phyloP scores from a whole-genome alignment of 2,113 vertebrate species.

The Ptilorrhoa leucosticta region DNA sequence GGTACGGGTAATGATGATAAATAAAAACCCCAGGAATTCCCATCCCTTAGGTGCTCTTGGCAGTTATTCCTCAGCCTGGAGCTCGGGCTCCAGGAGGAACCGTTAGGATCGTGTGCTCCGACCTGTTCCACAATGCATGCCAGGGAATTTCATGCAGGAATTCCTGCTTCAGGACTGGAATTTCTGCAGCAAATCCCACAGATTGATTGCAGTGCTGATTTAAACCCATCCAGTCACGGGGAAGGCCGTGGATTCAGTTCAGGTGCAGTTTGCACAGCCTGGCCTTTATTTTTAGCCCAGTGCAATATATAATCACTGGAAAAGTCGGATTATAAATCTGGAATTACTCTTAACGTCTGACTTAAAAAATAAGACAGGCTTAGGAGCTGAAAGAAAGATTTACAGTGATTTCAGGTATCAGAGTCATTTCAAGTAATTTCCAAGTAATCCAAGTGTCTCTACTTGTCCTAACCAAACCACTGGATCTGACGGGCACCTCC shows the following conservation, averaged over 20 bases:
- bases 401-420: fast-evolving
- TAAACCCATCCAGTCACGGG: neutral
- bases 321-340: neutral
- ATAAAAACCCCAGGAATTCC: neutral
- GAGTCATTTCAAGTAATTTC: neutral
- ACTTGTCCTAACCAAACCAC: neutral
- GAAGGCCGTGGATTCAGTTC: neutral
- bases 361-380: neutral
- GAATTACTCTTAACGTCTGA: neutral
- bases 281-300: neutral
- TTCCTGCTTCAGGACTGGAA: neutral
- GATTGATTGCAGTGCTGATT: neutral
- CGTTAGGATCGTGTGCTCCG: neutral
- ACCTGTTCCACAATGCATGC: conserved; percentile 24
- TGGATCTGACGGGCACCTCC: neutral
- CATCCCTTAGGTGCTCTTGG: neutral
- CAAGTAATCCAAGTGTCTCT: neutral
- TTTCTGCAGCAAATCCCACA: neutral
- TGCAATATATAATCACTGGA: neutral
- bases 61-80: neutral
- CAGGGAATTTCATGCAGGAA: conserved; percentile 49
- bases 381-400: neutral
- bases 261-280: neutral
- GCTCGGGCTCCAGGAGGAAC: neutral
- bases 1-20: neutral